phyloP scores from a whole-genome alignment of 2,797 vertebrate genomes.

The Choloepus didactylus region DNA sequence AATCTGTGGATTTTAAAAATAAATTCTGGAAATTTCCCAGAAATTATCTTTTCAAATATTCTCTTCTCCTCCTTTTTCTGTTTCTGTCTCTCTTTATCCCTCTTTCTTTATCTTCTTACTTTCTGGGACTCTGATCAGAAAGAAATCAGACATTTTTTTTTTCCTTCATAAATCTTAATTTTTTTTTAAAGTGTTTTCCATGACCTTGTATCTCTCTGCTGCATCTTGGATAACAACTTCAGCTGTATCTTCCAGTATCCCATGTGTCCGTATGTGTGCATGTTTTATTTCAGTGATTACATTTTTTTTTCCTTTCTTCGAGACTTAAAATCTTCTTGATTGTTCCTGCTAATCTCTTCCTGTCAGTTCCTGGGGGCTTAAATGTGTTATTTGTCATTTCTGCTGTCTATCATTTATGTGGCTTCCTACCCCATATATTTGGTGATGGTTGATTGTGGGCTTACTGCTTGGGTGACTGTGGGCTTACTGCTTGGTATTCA shows the following conservation, averaged over 20 bases:
- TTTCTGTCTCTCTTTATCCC: background rate
- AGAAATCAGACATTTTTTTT: background rate
- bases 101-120: background rate
- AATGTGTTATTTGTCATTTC: background rate
- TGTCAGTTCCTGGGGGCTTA: background rate
- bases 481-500: background rate
- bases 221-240: background rate
- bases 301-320: background rate
- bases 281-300: background rate
- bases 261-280: background rate
- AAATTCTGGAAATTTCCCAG: background rate
- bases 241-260: background rate
- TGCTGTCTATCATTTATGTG: background rate
- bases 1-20: background rate
- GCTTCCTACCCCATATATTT: background rate
- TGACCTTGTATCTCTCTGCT: background rate
- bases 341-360: background rate
- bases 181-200: background rate
- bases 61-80: background rate
- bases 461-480: background rate
- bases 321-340: background rate
- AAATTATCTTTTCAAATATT: background rate
- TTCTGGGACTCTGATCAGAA: background rate
- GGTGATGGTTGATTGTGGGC: background rate
- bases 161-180: background rate